Percentiles rank a stretch among this genome's conserved stretches.
Evolutionary conservation across 2,797 vertebrate species (phyloP).

Genomic region (Varecia variegata): DNA sequence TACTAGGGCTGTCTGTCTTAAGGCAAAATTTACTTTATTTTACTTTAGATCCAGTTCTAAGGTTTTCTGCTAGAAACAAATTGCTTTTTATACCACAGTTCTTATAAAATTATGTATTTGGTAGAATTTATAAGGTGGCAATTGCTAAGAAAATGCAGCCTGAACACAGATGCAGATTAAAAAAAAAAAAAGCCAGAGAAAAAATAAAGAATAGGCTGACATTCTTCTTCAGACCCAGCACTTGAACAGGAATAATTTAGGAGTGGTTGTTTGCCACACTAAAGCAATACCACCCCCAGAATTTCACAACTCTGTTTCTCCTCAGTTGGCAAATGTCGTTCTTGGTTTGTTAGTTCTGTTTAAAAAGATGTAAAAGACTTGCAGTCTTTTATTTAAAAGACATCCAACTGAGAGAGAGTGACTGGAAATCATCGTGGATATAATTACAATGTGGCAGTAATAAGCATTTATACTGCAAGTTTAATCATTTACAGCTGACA

Average conservation of each 20-base stretch:
- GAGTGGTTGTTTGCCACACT: not conserved
- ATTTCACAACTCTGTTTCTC: constrained; percentile 26
- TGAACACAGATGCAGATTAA: not conserved
- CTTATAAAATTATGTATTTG: not conserved
- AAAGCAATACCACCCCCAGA: not conserved
- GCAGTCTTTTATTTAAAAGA: constrained; percentile 45
- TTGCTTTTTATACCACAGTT: constrained; percentile 6
- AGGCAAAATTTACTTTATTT: not conserved
- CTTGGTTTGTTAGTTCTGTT: constrained; percentile 37
- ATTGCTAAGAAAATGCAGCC: not conserved
- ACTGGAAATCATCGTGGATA: not conserved
- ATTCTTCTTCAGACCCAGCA: not conserved
- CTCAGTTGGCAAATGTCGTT: not conserved
- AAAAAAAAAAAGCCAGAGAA: not conserved
- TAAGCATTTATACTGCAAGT: not conserved
- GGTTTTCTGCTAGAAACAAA: not conserved
- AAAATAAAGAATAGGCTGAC: not conserved
- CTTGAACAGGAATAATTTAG: not conserved
- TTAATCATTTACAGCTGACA: constrained; percentile 44
- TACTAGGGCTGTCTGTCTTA: not conserved
- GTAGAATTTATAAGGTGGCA: not conserved
- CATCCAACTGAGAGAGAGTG: not conserved
- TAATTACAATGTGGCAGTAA: not conserved
- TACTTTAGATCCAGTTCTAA: not conserved
- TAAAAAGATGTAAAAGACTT: constrained; percentile 38